These are phyloP conservation scores for Drosophila neocordata DNA, from an alignment of 1,140 invertebrate species.

Conservation along the genomic window DNA sequence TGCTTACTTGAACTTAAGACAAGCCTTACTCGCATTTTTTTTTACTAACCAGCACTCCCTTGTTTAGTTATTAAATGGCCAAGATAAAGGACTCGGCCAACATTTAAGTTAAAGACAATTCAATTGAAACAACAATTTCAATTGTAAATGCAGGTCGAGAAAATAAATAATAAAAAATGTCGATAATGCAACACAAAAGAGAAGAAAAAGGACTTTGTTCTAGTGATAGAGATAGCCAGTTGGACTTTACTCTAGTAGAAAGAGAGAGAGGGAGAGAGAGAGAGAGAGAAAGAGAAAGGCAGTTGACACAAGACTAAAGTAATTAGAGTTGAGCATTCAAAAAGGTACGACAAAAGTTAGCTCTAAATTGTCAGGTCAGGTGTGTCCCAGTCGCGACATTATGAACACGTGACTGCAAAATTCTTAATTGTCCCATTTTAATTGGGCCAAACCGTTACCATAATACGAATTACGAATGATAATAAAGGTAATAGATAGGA, in stretches of 20 bases:
- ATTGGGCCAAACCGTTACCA: conserved; percentile 34
- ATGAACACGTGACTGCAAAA: conserved; percentile 66
- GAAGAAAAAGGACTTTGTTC: not conserved
- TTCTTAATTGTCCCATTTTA: conserved; percentile 64
- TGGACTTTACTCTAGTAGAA: not conserved
- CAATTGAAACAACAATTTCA: conserved; percentile 1
- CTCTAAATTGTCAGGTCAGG: conserved; percentile 25
- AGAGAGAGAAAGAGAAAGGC: not conserved
- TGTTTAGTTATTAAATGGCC: not conserved
- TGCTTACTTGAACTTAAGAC: too few species aligned
- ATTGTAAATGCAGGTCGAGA: conserved; percentile 5
- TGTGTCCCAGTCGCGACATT: conserved; percentile 49
- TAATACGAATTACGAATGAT: conserved; percentile 15
- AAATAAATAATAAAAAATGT: conserved; percentile 10
- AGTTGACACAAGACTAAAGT: conserved; percentile 6
- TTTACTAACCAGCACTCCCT: not conserved
- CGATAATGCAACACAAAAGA: not conserved
- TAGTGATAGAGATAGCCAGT: not conserved
- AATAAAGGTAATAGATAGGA: conserved; percentile 6
- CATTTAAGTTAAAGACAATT: not conserved
- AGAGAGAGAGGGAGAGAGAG: not conserved
- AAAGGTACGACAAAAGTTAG: conserved; percentile 3
- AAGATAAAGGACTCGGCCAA: not conserved
- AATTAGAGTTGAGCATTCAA: conserved; percentile 6
- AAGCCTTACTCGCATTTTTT: not conserved